These are phyloP conservation scores for Maconellicoccus hirsutus DNA, from an alignment of 1,140 invertebrate genomes.

Conservation along the genomic window DNA sequence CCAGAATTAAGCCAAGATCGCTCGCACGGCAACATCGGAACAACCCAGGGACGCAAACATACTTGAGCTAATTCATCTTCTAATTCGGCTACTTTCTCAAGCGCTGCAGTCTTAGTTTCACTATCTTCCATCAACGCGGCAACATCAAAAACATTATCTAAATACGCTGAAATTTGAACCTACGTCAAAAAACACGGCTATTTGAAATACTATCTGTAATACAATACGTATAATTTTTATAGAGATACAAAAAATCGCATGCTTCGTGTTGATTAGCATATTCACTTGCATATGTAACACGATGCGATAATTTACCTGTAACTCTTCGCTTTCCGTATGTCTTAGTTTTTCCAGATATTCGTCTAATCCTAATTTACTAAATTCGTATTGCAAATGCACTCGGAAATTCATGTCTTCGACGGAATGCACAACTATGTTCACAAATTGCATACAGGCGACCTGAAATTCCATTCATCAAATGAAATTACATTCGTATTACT, in stretches of 20 bases:
- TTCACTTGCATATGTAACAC: too few species aligned
- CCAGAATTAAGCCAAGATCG: too few species aligned
- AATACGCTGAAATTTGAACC: conserved; percentile 90
- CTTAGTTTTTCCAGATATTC: conserved; percentile 87
- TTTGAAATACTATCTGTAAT: background rate
- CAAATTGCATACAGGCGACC: conserved; percentile 98
- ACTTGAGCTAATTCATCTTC: conserved; percentile 87
- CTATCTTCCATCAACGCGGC: conserved; percentile 95
- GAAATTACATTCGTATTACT: too few species aligned
- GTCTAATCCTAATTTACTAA: conserved; percentile 88
- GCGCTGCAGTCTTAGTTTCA: conserved; percentile 85
- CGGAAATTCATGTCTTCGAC: conserved; percentile 99
- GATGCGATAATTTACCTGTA: conserved; percentile 50
- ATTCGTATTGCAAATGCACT: conserved; percentile 96
- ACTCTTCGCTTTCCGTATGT: conserved; percentile 89
- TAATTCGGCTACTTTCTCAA: conserved; percentile 85
- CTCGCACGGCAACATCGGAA: too few species aligned
- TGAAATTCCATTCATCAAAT: conserved; percentile 33
- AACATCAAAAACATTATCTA: conserved; percentile 98
- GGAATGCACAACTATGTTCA: conserved; percentile 98
- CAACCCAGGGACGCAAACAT: too few species aligned
- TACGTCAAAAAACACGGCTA: conserved; percentile 32
- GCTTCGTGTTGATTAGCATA: too few species aligned
- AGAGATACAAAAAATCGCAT: too few species aligned
- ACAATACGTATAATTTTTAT: background rate